Conservation (phyloP, 2,113 vertebrate species). For the Phyllostomus discolor region DNA sequence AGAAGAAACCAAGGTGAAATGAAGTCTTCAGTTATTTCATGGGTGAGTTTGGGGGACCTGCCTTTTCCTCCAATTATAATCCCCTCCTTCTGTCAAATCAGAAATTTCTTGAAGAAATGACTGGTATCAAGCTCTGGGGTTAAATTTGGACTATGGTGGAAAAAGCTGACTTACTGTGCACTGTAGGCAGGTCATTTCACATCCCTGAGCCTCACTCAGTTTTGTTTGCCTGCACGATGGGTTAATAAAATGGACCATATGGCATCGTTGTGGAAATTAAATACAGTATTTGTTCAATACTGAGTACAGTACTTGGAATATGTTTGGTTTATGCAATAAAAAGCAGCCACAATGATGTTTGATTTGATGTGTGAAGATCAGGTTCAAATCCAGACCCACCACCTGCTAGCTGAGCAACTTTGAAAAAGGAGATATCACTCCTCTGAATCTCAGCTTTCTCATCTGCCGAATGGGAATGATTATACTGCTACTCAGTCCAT, state of each 20-base stretch:
- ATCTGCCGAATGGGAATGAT: not conserved
- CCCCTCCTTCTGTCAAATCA: not conserved
- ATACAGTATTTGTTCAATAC: not conserved
- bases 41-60: not conserved
- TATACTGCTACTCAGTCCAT: too few relatives aligned
- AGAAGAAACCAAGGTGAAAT: not conserved
- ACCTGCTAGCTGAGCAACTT: not conserved
- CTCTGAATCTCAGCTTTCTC: not conserved
- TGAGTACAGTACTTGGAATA: not conserved
- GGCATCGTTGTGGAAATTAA: not conserved
- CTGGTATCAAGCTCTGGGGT: accelerated
- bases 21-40: not conserved
- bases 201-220: not conserved
- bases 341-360: not conserved
- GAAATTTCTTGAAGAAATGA: not conserved
- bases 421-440: not conserved
- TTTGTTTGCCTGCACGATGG: not conserved
- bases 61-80: not conserved
- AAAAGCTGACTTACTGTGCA: not conserved
- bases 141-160: not conserved
- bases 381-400: not conserved
- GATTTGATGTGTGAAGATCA: not conserved
- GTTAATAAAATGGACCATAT: not conserved
- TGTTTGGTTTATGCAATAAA: too few relatives aligned
- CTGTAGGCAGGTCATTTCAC: too few relatives aligned